Conservation (phyloP, 30 jellyfish, hydroid and myxozoan genomes). For the Euphysa ruthae region DNA sequence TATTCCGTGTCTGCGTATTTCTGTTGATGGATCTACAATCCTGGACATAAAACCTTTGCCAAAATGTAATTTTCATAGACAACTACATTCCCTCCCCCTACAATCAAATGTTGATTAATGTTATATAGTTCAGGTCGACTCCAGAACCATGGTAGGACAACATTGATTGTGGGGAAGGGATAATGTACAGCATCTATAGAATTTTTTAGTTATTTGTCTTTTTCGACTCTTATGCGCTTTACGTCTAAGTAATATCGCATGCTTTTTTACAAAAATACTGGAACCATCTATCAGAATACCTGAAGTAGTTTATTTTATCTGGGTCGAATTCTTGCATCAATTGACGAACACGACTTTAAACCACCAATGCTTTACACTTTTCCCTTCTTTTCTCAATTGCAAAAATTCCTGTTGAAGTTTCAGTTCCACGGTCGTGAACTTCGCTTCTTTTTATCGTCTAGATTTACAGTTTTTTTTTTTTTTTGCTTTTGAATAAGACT, state of each 20-base stretch:
- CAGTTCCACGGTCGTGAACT: neutral
- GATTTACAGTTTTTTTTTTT: neutral
- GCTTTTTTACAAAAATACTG: neutral
- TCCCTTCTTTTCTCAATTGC: neutral
- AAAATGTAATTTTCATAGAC: too few relatives aligned
- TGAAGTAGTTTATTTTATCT: neutral
- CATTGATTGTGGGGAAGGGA: too few relatives aligned
- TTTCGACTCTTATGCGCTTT: neutral
- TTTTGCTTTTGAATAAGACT: neutral
- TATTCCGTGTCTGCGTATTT: too few relatives aligned
- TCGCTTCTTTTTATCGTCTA: neutral
- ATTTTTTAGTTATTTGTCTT: too few relatives aligned
- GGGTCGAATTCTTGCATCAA: neutral
- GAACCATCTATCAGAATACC: neutral
- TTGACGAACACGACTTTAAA: neutral
- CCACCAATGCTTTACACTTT: neutral
- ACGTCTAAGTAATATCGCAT: neutral
- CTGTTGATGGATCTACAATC: too few relatives aligned
- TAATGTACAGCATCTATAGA: too few relatives aligned
- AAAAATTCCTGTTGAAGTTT: neutral
- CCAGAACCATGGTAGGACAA: too few relatives aligned
- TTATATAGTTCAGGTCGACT: too few relatives aligned
- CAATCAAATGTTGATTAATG: too few relatives aligned
- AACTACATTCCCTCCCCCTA: too few relatives aligned
- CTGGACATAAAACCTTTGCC: too few relatives aligned